A percentile compares a stretch with the other conserved stretches of the same genome.
These are phyloP conservation scores for Cossypha niveicapilla DNA, from an alignment of 2,797 vertebrate species.

Conservation along the genomic window DNA sequence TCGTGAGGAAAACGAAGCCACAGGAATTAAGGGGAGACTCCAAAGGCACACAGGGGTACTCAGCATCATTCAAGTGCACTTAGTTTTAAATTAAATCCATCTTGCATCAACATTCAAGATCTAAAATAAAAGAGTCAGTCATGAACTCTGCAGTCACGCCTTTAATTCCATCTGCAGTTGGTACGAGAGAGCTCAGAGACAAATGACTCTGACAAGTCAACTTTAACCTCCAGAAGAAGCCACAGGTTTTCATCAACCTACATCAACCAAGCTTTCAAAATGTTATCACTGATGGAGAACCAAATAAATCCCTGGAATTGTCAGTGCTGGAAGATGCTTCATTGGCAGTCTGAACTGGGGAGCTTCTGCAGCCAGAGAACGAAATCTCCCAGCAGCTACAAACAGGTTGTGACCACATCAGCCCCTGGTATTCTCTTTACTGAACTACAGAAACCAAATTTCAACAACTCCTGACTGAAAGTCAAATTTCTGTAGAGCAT, in stretches of 20 bases:
- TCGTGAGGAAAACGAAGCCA: neutral
- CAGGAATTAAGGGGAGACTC: neutral
- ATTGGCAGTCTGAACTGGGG: neutral
- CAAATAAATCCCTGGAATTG: neutral
- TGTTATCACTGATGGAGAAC: neutral
- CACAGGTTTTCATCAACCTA: neutral
- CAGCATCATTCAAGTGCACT: neutral
- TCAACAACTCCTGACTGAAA: neutral
- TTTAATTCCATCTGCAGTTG: neutral
- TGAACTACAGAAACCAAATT: neutral
- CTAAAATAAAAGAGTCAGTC: neutral
- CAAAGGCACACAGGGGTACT: neutral
- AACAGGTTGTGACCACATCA: neutral
- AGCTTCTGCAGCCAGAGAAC: neutral
- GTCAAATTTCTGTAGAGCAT: neutral
- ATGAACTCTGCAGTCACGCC: neutral
- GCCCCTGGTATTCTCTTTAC: neutral
- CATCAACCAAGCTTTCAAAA: neutral
- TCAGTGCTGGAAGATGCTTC: neutral
- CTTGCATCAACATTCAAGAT: neutral
- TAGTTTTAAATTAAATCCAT: neutral
- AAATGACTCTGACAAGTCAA: neutral
- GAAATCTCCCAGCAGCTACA: neutral
- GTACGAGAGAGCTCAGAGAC: fast-evolving
- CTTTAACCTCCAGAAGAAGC: neutral